Percentiles rank a stretch among this genome's conserved stretches.
These are phyloP conservation scores for Drosophila kambysellisi DNA, from an alignment of 2,888 invertebrate species.

Conservation along the genomic window DNA sequence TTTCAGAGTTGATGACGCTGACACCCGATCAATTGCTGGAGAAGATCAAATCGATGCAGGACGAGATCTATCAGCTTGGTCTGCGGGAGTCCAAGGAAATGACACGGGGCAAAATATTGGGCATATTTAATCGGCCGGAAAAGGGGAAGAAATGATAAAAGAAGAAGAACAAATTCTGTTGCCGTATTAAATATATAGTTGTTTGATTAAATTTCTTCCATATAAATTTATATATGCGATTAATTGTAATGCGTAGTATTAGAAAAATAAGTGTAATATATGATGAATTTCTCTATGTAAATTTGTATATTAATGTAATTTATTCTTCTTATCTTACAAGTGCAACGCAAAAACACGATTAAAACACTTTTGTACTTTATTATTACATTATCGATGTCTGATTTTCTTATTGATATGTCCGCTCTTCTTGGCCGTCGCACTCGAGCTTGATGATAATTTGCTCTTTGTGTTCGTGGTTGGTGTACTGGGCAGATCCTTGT, in stretches of 20 bases:
- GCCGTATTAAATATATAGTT: slow-evolving; percentile 32
- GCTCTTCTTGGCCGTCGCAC: slow-evolving; percentile 87
- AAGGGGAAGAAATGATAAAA: slow-evolving; percentile 29
- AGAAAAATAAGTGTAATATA: slow-evolving; percentile 30
- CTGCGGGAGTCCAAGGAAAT: slow-evolving; percentile 98
- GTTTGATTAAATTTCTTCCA: slow-evolving; percentile 5
- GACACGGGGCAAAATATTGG: slow-evolving; percentile 97
- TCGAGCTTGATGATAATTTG: slow-evolving; percentile 85
- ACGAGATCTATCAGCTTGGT: slow-evolving; percentile 96
- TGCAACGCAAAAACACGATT: slow-evolving; percentile 29
- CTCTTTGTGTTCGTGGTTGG: slow-evolving; percentile 86
- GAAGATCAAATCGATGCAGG: slow-evolving; percentile 97
- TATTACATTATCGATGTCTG: slow-evolving; percentile 89
- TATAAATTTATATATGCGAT: slow-evolving; percentile 16
- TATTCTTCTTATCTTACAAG: slow-evolving; percentile 27
- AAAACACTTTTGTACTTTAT: slow-evolving; percentile 7
- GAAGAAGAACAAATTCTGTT: not conserved
- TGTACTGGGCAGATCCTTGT: slow-evolving; percentile 79
- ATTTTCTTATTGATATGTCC: slow-evolving; percentile 93
- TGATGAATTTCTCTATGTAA: not conserved
- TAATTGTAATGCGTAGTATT: slow-evolving; percentile 29
- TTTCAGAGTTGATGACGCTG: slow-evolving; percentile 89
- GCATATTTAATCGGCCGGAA: slow-evolving; percentile 88
- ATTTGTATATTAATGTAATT: slow-evolving; percentile 18
- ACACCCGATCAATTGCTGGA: slow-evolving; percentile 94